Conservation (phyloP, 2,888 invertebrate genomes). For the Notodromas monacha region DNA sequence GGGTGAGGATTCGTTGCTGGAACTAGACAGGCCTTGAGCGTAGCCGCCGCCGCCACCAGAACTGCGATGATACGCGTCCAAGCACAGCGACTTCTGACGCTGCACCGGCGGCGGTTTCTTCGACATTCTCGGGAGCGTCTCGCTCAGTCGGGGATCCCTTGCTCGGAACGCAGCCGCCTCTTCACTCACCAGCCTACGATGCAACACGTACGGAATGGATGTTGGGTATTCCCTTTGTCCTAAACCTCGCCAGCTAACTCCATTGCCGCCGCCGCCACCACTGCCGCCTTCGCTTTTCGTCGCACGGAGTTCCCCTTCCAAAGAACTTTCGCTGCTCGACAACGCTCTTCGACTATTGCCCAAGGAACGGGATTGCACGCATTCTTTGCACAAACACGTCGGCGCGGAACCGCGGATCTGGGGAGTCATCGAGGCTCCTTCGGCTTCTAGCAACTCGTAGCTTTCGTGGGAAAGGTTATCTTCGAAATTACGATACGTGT, state of each 20-base stretch:
- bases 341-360: not conserved
- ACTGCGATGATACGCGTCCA: not conserved
- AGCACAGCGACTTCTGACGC: not conserved
- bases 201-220: conserved; percentile 1
- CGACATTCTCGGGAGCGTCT: not conserved
- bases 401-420: not conserved
- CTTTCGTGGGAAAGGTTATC: not conserved
- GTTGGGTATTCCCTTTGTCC: too few relatives aligned
- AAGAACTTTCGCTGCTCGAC: not conserved
- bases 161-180: not conserved
- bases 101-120: not conserved
- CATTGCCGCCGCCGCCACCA: too few relatives aligned
- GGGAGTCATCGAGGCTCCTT: not conserved
- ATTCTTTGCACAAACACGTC: too few relatives aligned
- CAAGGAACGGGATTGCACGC: too few relatives aligned
- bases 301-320: not conserved
- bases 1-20: not conserved
- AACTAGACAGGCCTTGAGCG: too few relatives aligned
- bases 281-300: not conserved
- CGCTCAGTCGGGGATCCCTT: too few relatives aligned
- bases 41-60: not conserved
- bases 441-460: not conserved
- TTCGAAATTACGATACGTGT: not conserved
- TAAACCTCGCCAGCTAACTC: too few relatives aligned
- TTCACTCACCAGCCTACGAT: not conserved